These are phyloP conservation scores for Leucoraja erinaceus DNA, from an alignment of 2,113 vertebrate species.

Conservation along the genomic window DNA sequence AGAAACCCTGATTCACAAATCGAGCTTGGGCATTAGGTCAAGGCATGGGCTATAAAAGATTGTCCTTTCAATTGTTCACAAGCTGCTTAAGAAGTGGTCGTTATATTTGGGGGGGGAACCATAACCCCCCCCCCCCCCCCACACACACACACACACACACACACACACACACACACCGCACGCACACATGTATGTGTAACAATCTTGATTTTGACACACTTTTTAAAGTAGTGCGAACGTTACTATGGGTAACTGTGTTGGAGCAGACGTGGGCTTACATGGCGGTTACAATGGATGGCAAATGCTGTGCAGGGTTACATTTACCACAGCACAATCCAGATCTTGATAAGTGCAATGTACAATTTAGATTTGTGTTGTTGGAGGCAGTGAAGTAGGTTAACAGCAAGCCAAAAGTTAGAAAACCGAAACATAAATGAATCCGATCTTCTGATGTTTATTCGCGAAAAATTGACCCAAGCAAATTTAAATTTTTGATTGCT, in stretches of 20 bases:
- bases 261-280: neutral
- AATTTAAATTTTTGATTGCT: neutral
- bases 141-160: no score
- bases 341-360: neutral
- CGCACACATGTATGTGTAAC: neutral
- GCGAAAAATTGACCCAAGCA: neutral
- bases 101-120: no score
- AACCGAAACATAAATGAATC: neutral
- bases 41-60: neutral
- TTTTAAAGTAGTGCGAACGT: neutral
- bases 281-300: neutral
- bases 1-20: neutral
- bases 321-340: neutral
- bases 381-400: neutral
- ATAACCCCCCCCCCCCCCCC: no score
- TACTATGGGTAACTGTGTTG: neutral
- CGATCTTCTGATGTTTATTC: neutral
- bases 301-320: neutral
- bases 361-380: neutral
- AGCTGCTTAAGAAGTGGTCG: no score
- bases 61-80: neutral
- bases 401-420: neutral
- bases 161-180: no score
- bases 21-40: neutral
- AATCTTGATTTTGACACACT: neutral